Conservation (phyloP, 2,797 vertebrate genomes). For the Dicrostonyx torquatus region DNA sequence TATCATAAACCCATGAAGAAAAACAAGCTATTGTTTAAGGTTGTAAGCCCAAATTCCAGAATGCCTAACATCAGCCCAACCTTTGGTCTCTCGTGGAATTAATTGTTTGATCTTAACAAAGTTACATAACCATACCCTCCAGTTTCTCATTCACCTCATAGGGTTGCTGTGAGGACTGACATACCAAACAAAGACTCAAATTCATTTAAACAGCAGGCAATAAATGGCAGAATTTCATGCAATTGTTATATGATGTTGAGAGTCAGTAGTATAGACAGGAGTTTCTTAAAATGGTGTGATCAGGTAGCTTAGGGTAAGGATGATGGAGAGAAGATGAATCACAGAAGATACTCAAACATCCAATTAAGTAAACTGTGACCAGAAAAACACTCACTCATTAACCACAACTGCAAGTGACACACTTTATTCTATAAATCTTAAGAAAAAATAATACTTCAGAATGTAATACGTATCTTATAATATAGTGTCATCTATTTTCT, state of each 20-base stretch:
- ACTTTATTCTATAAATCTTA: not conserved
- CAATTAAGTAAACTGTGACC: not conserved
- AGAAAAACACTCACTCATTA: not conserved
- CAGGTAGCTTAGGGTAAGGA: not conserved
- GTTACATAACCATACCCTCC: not conserved
- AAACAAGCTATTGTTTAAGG: not conserved
- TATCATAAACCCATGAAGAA: not conserved
- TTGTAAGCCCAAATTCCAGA: not conserved
- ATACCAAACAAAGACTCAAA: not conserved
- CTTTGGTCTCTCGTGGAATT: not conserved
- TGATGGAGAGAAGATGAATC: not conserved
- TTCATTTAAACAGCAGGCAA: not conserved
- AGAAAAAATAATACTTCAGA: conserved; percentile 7
- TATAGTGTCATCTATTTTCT: not conserved
- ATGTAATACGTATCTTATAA: not conserved
- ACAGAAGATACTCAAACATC: not conserved
- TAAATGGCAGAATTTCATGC: not conserved
- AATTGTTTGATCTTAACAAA: not conserved
- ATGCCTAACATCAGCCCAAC: not conserved
- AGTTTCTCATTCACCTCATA: not conserved
- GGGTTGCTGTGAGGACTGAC: not conserved
- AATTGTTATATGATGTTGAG: not conserved
- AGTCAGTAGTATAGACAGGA: not conserved
- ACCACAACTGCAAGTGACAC: not conserved
- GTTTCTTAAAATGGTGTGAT: conserved; percentile 17